Evolutionary conservation across 2,888 invertebrate species (phyloP).

Genomic region (Lamellibrachia satsuma): DNA sequence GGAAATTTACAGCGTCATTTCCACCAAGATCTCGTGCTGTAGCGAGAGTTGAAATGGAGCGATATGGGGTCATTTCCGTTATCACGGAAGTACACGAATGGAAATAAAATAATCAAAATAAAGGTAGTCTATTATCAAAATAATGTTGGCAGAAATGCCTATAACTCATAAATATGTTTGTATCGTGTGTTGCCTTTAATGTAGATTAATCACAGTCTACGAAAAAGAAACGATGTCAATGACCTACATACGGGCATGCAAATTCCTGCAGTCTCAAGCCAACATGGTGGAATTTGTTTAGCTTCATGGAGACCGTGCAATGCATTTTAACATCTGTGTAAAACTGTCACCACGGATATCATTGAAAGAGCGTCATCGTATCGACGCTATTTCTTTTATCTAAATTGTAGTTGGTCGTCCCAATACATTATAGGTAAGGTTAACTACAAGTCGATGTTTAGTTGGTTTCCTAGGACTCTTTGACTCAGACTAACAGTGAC

Average conservation of each 20-base stretch:
- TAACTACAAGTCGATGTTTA: neutral
- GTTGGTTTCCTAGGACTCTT: conserved; percentile 9
- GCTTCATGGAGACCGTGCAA: neutral
- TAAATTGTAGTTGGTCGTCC: neutral
- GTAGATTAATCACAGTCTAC: neutral
- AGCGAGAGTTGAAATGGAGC: conserved; percentile 3
- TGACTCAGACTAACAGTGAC: neutral
- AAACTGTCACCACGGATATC: neutral
- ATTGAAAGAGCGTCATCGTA: neutral
- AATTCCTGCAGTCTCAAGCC: neutral
- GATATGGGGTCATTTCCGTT: neutral
- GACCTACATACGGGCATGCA: conserved; percentile 17
- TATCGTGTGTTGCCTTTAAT: neutral
- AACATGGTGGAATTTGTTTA: neutral
- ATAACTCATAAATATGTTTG: neutral
- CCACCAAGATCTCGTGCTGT: neutral
- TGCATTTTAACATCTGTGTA: neutral
- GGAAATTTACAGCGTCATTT: conserved; percentile 9
- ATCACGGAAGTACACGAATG: neutral
- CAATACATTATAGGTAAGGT: neutral
- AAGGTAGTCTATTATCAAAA: neutral
- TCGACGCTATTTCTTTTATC: neutral
- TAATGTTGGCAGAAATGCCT: neutral
- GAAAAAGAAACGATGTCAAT: neutral
- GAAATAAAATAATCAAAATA: neutral